phyloP scores from a whole-genome alignment of 2,888 invertebrate species.

The Biston betularia region DNA sequence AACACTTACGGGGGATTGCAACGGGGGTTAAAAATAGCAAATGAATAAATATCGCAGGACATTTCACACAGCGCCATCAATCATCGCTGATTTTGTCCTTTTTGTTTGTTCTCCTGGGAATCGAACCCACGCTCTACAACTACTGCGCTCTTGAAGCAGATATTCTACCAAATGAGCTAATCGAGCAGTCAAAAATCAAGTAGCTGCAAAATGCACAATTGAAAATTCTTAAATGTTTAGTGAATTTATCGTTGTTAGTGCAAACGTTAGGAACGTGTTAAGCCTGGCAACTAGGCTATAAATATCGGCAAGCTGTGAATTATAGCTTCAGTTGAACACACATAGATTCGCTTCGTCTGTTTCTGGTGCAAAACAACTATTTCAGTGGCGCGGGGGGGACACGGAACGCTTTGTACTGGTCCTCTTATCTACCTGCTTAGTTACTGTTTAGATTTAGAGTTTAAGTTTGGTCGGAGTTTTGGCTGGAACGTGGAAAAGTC shows the following conservation, averaged over 20 bases:
- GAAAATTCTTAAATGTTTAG: constrained; percentile 61
- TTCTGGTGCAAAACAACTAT: constrained; percentile 53
- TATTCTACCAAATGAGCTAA: neutral
- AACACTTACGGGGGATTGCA: too few relatives aligned
- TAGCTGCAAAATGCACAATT: constrained; percentile 45
- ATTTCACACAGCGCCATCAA: too few relatives aligned
- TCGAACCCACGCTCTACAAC: too few relatives aligned
- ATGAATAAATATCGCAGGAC: too few relatives aligned
- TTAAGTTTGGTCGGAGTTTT: neutral
- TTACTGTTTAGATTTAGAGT: neutral
- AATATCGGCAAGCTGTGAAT: constrained; percentile 72
- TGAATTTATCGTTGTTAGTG: constrained; percentile 63
- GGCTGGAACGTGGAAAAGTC: too few relatives aligned
- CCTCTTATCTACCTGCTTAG: neutral
- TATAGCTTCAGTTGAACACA: constrained; percentile 64
- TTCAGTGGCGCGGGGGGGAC: constrained; percentile 41
- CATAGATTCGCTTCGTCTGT: constrained; percentile 60
- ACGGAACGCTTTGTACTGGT: constrained; percentile 21
- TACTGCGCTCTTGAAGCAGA: too few relatives aligned
- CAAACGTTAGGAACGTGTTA: constrained; percentile 69
- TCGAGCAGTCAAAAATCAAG: too few relatives aligned
- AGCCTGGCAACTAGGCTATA: constrained; percentile 71
- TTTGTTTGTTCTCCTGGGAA: too few relatives aligned
- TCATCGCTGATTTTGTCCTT: too few relatives aligned
- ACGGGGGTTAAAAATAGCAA: too few relatives aligned